These are phyloP conservation scores for Plutella xylostella DNA, from an alignment of 2,888 invertebrate genomes.

Conservation along the genomic window DNA sequence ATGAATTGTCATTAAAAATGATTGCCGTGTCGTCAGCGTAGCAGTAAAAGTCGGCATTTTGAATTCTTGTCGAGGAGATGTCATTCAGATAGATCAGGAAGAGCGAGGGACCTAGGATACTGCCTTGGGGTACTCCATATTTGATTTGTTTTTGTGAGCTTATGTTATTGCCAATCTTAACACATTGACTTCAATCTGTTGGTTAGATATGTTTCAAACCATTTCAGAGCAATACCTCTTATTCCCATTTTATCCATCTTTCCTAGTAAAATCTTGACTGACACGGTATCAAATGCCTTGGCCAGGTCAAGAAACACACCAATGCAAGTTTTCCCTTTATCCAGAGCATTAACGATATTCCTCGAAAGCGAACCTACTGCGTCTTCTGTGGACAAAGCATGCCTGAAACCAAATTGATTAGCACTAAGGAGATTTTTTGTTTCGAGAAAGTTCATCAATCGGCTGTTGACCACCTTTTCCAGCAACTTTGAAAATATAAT, in stretches of 20 bases:
- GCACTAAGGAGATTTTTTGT: neutral
- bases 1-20: too few relatives aligned
- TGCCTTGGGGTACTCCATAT: too few relatives aligned
- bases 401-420: neutral
- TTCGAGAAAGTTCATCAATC: neutral
- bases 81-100: neutral
- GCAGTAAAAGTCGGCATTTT: too few relatives aligned
- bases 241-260: neutral
- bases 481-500: too few relatives aligned
- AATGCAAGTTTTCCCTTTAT: neutral
- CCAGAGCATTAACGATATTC: neutral
- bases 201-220: neutral
- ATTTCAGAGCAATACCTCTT: too few relatives aligned
- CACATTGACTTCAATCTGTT: too few relatives aligned
- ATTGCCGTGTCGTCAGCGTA: too few relatives aligned
- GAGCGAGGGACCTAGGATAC: neutral
- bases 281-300: neutral
- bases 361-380: neutral
- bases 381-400: neutral
- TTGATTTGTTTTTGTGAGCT: neutral
- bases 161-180: too few relatives aligned
- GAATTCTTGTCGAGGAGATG: neutral
- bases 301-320: neutral
- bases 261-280: neutral
- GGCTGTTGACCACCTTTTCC: too few relatives aligned